phyloP scores from a whole-genome alignment of 1,140 invertebrate genomes.

The Drosophila erecta region DNA sequence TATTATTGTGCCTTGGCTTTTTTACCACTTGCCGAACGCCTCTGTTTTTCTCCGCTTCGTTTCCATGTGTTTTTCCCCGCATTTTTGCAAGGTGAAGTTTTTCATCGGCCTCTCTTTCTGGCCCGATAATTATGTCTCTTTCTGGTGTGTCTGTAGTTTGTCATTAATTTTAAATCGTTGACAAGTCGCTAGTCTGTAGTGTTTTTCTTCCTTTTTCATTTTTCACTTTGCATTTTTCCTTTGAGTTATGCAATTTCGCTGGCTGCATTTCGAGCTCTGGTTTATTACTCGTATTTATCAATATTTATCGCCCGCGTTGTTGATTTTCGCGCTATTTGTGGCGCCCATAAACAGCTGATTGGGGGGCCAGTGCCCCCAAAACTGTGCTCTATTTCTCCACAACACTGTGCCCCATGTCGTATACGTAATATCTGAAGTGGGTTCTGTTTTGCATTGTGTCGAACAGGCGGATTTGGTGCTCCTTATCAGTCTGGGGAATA shows the following conservation, averaged over 20 bases:
- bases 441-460: constrained; percentile 1
- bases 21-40: constrained; percentile 33
- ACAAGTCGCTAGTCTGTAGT: constrained; percentile 38
- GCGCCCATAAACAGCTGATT: constrained; percentile 40
- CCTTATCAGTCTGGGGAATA: constrained; percentile 19
- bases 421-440: constrained; percentile 38
- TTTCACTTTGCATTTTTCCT: constrained; percentile 21
- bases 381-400: neutral
- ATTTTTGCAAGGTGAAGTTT: constrained; percentile 73
- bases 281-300: constrained; percentile 44
- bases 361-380: constrained; percentile 7
- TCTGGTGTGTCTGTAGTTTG: constrained; percentile 46
- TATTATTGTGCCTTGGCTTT: constrained; percentile 55
- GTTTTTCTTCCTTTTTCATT: constrained; percentile 21
- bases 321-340: constrained; percentile 19
- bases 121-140: constrained; percentile 21
- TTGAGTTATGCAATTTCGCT: constrained; percentile 56
- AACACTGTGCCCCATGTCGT: constrained; percentile 20
- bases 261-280: constrained; percentile 19
- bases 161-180: constrained; percentile 60
- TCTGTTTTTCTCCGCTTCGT: constrained; percentile 18
- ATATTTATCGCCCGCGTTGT: constrained; percentile 36
- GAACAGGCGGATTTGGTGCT: constrained; percentile 17
- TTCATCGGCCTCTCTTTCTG: constrained; percentile 27
- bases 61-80: constrained; percentile 33